These are phyloP conservation scores for Ploceus nigricollis DNA, from an alignment of 2,113 vertebrate species.

Conservation along the genomic window DNA sequence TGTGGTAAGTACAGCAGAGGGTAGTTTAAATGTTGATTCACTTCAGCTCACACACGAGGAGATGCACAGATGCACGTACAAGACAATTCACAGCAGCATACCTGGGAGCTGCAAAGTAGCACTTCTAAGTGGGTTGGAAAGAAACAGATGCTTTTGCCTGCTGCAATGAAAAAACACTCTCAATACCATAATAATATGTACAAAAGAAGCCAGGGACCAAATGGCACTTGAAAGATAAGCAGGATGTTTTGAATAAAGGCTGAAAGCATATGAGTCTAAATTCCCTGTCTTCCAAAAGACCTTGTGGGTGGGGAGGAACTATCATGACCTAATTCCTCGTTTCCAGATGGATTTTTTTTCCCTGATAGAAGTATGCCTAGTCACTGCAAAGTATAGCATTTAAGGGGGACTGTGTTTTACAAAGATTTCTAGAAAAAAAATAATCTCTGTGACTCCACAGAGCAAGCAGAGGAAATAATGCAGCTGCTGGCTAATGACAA, in stretches of 20 bases:
- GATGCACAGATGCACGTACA: background rate
- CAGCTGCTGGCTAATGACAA: background rate
- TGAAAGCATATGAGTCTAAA: background rate
- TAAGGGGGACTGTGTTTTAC: background rate
- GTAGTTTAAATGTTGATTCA: background rate
- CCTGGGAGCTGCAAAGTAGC: background rate
- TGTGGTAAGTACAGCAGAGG: background rate
- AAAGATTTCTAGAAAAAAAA: background rate
- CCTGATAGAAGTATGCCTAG: background rate
- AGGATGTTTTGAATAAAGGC: background rate
- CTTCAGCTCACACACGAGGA: background rate
- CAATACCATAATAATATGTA: background rate
- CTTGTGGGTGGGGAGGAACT: background rate
- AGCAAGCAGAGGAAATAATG: background rate
- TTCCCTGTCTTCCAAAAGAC: background rate
- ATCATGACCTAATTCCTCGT: slow-evolving; percentile 3
- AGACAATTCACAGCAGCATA: background rate
- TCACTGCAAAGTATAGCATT: background rate
- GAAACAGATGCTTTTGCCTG: background rate
- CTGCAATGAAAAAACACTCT: background rate
- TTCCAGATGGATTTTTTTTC: background rate
- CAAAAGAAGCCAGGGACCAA: background rate
- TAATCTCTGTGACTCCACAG: background rate
- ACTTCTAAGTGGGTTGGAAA: background rate
- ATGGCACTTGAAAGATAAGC: slow-evolving; percentile 8